Evolutionary conservation across 2,797 vertebrate genomes (phyloP), one percentile per base, ranked within the genome.

Genomic region (Cossypha dichroa): DNA sequence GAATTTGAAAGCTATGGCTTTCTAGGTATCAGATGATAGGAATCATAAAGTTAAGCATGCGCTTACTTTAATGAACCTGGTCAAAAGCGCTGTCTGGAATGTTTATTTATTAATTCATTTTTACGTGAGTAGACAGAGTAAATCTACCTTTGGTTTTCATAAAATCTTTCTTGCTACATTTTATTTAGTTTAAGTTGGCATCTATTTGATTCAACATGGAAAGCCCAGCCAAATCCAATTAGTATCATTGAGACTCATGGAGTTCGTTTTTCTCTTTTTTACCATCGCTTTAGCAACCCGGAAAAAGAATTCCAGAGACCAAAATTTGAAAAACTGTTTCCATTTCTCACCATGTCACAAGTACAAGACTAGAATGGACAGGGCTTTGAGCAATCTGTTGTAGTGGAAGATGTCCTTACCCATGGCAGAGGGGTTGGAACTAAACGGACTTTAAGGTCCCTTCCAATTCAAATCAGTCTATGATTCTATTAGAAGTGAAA

Each of bases 71-170:
- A 95, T 63, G 67, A 93, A 89, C 59, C 16, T 49, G 72, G 92
- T 80, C 94, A 72, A 96, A 97, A 94, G 48, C 0, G 4, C 92
- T 96, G 88, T 96, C 95, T 87, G 80, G 62, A 94, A 83, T 92
- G 84, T 93, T 96, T 90, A 96, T 93, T 97, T 95, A 81, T 95
- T 94, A 54, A 87, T 83, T 96, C 90, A 81, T 94, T 96, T 97
- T 97, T 95, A 96, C 84, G 89, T 92, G 66, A 95, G 76, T 76
- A 91, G 95, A 96, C 97, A 97, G 96, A 96, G 62, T 92, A 94
- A 97, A 96, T 78, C 94, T 88, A 78, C 70, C 67, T 73, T 94
- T 93, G 70, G 72, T 95, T 97, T 97, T 95, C 90, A 94, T 93
- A 94, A 95, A 94, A 66, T 34, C 58, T 82, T 62, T 74, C 69